Base-by-base conservation (phyloP, 1,140 invertebrate genomes). In the Bombus waltoni region DNA sequence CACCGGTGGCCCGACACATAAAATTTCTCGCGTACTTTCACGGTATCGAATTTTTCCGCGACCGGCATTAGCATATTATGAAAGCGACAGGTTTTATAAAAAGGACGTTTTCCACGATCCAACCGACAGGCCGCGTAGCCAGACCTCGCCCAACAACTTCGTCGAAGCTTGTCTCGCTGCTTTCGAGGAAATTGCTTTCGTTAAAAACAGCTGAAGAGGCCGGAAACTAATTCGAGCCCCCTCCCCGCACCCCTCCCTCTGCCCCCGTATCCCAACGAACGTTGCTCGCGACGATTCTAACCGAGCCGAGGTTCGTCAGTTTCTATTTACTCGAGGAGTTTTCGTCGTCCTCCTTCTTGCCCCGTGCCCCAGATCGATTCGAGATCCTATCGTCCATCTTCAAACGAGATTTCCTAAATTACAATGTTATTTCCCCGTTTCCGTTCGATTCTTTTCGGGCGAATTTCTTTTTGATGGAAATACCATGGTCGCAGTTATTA, bases 41-140 rank as follows among this genome's bases (percentile, higher is more conserved):
- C 65, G 70, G 77, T 44, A 81, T 57, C 73, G 88, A 88, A 89
- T 88, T 88, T 81, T 88, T 89, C 85, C 74, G 44, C 68, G 66
- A 57, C 9, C 57, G 18, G 53, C 53, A 88, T 88, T 89, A 89
- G 83, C 88, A 85, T 89, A 88, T 88, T 88, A 89, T 85, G 87
- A 89, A 77, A 82, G 66, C 77, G 72, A 76, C 75, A 44, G 72
- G 78, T 86, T 86, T 86, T 79, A 88, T 44, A 78, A 83, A 76
- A 86, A 86, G 40, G 68, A 66, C 35, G 65, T 85, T 80, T 85
- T 76, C 83, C 47, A 44, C 42, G 88, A 80, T 86, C 75, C 76
- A 66, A 78, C 38, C 38, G 53, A 57, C 53, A 35, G 57, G 38
- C 70, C 65, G 8, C 53, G 71, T 47, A 15, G 62, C 74, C 38